These are phyloP conservation scores for Drosophila parvula DNA, from an alignment of 1,140 invertebrate genomes.

Conservation along the genomic window DNA sequence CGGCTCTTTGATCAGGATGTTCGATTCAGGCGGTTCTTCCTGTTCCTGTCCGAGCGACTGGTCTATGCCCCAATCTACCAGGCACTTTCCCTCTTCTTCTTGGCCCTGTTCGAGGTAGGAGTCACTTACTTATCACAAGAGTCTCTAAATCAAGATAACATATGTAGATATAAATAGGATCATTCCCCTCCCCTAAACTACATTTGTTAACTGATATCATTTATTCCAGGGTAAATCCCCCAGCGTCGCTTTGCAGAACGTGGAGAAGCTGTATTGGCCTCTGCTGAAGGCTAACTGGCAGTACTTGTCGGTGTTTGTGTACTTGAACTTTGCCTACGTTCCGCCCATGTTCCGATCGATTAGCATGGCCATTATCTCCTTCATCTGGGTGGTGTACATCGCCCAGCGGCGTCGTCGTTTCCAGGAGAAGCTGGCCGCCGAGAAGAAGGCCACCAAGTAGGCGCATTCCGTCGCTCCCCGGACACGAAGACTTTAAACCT, in stretches of 20 bases:
- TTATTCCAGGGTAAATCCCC: constrained; percentile 87
- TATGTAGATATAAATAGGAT: neutral
- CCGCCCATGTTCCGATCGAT: constrained; percentile 89
- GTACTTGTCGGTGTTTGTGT: constrained; percentile 89
- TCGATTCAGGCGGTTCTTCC: constrained; percentile 71
- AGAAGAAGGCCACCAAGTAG: constrained; percentile 52
- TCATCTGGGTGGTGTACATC: constrained; percentile 89
- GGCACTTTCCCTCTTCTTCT: constrained; percentile 88
- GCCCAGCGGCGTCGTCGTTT: constrained; percentile 85
- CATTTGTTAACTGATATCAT: neutral
- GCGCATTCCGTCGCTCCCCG: constrained; percentile 3
- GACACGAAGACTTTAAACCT: constrained; percentile 18
- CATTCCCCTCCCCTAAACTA: too few relatives aligned
- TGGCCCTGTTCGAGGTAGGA: constrained; percentile 88
- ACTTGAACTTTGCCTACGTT: constrained; percentile 88
- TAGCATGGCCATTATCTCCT: constrained; percentile 88
- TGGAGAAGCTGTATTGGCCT: constrained; percentile 86
- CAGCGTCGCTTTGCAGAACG: constrained; percentile 85
- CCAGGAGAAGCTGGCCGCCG: constrained; percentile 62
- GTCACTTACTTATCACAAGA: neutral
- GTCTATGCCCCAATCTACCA: constrained; percentile 89
- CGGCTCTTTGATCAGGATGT: constrained; percentile 76
- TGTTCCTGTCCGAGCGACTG: constrained; percentile 88
- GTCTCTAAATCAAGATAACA: neutral
- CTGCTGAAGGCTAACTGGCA: constrained; percentile 89